Base-by-base conservation (phyloP, 2,888 invertebrate genomes). In the Hypselothyrea guttata region DNA sequence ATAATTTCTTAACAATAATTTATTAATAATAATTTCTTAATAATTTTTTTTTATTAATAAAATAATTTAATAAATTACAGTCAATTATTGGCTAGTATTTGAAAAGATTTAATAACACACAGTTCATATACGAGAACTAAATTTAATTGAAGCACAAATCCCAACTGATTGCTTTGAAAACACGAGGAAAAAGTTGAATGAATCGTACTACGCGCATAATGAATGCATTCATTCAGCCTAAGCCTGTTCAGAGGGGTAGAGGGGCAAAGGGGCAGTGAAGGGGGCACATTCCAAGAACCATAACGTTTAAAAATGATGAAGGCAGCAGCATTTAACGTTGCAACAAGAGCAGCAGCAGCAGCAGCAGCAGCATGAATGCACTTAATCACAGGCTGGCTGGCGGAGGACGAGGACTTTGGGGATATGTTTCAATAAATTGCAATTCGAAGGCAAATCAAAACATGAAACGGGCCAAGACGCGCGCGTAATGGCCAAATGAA, bases 401-500 rank as follows among this genome's bases (percentile, higher is more conserved):
- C 13, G 34, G 12, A 7, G 33, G 2, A 34, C 8, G 9, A 35
- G 18, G 45, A 38, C 59, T 60, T 56, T 62, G 68, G 64, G 76
- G 65, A 73, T 84, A 84, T 78, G 74, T 78, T 78, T 78, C 74
- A 78, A 78, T 81, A 84, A 84, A 76, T 78, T 83, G 76, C 84
- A 64, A 7, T 8, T 22, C 18, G 38, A 13, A 38, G 46, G 63
- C 73, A 78, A 77, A 82, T 82, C 77, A 76, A 77, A 81, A 67
- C 75, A 71, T 61, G 34, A 22, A 22, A 22, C 22, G 2, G 2
- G 13, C 7, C 12, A 12, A 2, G 8, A 58, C 60, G 54, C 78
- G 77, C 63, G 79, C 78, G 69, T 82, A 82, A 71, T 78, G 77
- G 56, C 38, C 58, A 65, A 83, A 79, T 76, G 81, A 71, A 83